Conservation (phyloP, 2,113 vertebrate species). For the Cyphomyrus discorhynchus region DNA sequence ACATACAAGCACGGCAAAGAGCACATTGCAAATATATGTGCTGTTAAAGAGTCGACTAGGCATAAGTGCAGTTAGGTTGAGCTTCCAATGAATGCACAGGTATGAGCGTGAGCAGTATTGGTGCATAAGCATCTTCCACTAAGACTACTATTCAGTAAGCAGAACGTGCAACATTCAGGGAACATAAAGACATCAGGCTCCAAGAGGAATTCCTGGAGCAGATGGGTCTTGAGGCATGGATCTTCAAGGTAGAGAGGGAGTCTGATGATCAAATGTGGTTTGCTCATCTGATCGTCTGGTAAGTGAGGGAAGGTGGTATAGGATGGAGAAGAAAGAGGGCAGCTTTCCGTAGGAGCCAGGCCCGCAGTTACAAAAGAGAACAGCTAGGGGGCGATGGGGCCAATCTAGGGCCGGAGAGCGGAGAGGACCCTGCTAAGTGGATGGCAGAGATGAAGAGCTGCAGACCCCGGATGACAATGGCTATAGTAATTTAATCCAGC, state of each 20-base stretch:
- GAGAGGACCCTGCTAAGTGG: neutral
- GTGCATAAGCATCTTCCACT: neutral
- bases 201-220: neutral
- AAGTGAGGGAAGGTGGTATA: neutral
- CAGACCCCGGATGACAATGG: slow-evolving; percentile 65
- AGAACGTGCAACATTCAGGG: neutral
- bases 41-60: neutral
- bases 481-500: slow-evolving; percentile 60
- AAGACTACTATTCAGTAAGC: neutral
- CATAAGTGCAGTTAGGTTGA: neutral
- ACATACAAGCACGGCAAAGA: neutral
- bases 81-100: neutral
- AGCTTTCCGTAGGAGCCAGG: neutral
- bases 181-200: neutral
- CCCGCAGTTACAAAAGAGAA: neutral
- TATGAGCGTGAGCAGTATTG: neutral
- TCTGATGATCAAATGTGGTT: neutral
- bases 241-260: neutral
- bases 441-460: slow-evolving; percentile 11
- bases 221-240: neutral
- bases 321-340: neutral
- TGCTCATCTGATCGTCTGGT: neutral
- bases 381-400: neutral
- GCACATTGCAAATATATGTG: neutral
- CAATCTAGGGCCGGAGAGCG: neutral